Evolutionary conservation across 2,797 vertebrate genomes (phyloP), one percentile per base, ranked within the genome.

Genomic region (Gymnoscopelus braueri): DNA sequence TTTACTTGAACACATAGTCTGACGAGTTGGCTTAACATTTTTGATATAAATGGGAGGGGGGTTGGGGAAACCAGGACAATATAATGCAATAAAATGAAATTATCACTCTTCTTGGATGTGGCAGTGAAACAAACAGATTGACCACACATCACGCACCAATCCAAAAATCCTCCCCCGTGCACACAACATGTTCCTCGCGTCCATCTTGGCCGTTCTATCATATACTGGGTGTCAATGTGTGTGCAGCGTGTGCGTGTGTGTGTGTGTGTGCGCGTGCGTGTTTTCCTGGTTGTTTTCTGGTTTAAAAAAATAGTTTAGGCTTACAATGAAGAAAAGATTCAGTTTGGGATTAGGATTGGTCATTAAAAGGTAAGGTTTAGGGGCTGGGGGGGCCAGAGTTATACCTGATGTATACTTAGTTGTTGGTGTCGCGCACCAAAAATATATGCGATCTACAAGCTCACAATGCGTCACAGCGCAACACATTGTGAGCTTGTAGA

Each of bases 81-180:
- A 91, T 88, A 87, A 90, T 88, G 83, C 89, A 88, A 84, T 86
- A 88, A 92, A 91, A 91, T 87, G 84, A 87, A 91, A 90, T 92
- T 91, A 93, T 93, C 92, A 91, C 90, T 94, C 90, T 90, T 92
- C 90, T 94, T 94, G 93, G 92, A 94, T 89, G 90, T 93, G 91
- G 89, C 89, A 92, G 90, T 81, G 90, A 93, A 93, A 94, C 92
- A 94, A 94, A 94, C 94, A 95, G 94, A 94, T 94, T 94, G 94
- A 94, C 93, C 93, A 92, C 79, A 86, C 89, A 93, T 3, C 2
- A 2, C 26, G 26, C 92, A 88, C 86, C 90, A 91, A 90, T 95
- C 93, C 94, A 29, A 94, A 93, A 94, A 94, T 93, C 93, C 93
- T 93, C 93, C 93, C 93, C 93, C 93, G 87, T 94, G 88, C 91